These are phyloP conservation scores for Pithys albifrons DNA, from an alignment of 2,113 vertebrate genomes.

Conservation along the genomic window DNA sequence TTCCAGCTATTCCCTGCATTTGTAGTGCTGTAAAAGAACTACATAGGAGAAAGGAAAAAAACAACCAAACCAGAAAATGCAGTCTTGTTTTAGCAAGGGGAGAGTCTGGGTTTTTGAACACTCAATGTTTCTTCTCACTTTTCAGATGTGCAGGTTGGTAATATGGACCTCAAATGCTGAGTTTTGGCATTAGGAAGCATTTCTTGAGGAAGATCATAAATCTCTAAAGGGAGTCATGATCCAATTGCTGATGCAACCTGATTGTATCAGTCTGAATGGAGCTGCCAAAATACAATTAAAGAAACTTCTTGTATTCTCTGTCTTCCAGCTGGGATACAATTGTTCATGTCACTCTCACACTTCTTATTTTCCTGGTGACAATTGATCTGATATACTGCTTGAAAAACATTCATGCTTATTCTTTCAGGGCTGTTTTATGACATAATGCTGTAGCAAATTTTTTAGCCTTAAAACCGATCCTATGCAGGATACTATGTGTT, in stretches of 20 bases:
- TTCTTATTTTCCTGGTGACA: not conserved
- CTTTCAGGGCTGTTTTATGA: not conserved
- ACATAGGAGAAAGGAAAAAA: not conserved
- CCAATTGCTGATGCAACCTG: not conserved
- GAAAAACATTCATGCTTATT: not conserved
- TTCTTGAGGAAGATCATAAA: not conserved
- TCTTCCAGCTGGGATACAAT: not conserved
- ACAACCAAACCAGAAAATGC: too few species aligned
- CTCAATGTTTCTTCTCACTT: not conserved
- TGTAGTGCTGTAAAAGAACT: not conserved
- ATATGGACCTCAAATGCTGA: not conserved
- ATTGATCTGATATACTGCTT: not conserved
- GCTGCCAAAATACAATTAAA: conserved; percentile 22
- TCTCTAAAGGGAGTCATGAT: not conserved
- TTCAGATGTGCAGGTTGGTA: not conserved
- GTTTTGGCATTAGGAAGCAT: not conserved
- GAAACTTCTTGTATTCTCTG: not conserved
- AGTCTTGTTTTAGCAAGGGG: not conserved
- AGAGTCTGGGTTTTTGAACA: not conserved
- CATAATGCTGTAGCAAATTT: not conserved
- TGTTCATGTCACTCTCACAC: not conserved
- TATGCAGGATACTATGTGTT: accelerated
- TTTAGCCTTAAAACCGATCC: not conserved
- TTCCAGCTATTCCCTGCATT: not conserved
- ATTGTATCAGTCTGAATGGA: conserved; percentile 17